Evolutionary conservation across 1,140 invertebrate species (phyloP), one percentile per base, ranked within the genome.

Genomic region (Wiebesia pumilae): DNA sequence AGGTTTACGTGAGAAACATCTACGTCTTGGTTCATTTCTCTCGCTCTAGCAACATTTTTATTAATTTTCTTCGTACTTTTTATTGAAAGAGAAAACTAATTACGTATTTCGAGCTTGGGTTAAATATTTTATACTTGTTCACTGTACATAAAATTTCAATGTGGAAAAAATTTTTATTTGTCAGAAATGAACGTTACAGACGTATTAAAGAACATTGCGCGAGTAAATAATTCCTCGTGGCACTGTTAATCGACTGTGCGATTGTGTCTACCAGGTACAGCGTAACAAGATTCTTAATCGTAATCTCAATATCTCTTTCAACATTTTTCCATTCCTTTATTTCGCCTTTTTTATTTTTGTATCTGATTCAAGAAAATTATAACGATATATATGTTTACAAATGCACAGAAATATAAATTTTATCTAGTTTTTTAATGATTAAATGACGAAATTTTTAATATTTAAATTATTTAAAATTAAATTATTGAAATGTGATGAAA

Each of bases 241-340:
- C 91, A 90, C 88, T 89, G 89, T 90, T 89, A 90, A 90, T 89
- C 88, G 88, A 89, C 89, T 90, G 83, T 87, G 90, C 90, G 89
- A 91, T 91, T 90, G 90, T 89, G 88, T 91, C 91, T 92, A 91
- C 92, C 91, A 93, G 92, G 91, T 93, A 93, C 92, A 91, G 92
- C 89, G 91, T 93, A 92, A 90, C 88, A 91, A 90, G 90, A 88
- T 91, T 90, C 85, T 80, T 83, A 58, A 79, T 80, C 27, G 73
- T n/a, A 87, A 80, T 84, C 51, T 83, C 81, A 87, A 87, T 82
- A 86, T 67, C 58, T 87, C 81, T 83, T 71, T 84, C 54, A 67
- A 75, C n/a, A 51, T 87, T 73, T 81, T 81, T 54, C 78, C 14
- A 47, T 80, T 33, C 30, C n/a, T 83, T 87, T 73, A 40, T 58